phyloP scores from a whole-genome alignment of 2,113 vertebrate species.

The Corydoras maculifer region DNA sequence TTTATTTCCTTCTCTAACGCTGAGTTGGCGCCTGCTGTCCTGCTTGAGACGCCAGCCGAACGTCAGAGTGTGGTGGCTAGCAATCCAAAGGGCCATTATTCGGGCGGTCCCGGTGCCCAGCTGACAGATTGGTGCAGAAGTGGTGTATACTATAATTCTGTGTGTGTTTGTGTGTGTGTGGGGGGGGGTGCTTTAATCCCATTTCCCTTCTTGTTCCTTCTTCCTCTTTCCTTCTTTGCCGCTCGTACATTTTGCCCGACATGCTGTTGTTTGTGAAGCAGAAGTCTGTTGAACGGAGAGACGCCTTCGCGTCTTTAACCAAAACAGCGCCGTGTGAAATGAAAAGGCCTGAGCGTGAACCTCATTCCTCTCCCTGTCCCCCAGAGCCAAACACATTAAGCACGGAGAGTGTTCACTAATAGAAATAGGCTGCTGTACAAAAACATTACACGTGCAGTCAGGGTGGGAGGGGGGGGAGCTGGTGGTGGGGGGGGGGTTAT shows the following conservation, averaged over 20 bases:
- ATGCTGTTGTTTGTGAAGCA: neutral
- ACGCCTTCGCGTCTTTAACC: constrained; percentile 6
- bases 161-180: neutral
- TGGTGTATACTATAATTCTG: neutral
- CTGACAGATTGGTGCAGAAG: too few relatives aligned
- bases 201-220: neutral
- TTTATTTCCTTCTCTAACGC: too few relatives aligned
- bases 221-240: neutral
- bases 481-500: neutral
- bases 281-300: neutral
- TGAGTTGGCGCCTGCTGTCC: too few relatives aligned
- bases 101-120: too few relatives aligned
- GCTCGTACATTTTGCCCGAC: constrained; percentile 5
- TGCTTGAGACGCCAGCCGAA: too few relatives aligned
- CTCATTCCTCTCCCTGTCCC: neutral
- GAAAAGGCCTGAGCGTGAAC: neutral
- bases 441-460: neutral
- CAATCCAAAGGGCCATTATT: too few relatives aligned
- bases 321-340: constrained; percentile 11
- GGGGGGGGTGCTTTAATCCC: neutral
- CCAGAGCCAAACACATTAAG: neutral
- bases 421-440: neutral
- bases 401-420: neutral
- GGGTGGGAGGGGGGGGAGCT: too few relatives aligned
- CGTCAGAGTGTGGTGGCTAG: too few relatives aligned